Percentiles rank a stretch among this genome's conserved stretches.
These are phyloP conservation scores for Mechanitis mazaeus DNA, from an alignment of 2,888 invertebrate species.

Conservation along the genomic window DNA sequence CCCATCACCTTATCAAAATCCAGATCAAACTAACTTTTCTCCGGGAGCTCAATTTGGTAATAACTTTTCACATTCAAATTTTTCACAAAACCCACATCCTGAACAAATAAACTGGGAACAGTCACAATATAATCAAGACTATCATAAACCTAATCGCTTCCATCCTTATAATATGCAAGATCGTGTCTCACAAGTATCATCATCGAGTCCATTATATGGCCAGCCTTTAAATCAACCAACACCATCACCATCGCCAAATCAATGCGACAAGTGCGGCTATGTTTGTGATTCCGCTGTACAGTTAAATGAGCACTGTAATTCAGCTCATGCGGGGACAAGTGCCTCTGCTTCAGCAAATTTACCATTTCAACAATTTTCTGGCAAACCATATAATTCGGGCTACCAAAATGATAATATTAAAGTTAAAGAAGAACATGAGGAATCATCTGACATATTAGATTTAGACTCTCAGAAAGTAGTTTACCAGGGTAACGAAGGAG, in stretches of 20 bases:
- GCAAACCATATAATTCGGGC: slow-evolving; percentile 65
- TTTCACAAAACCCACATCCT: slow-evolving; percentile 69
- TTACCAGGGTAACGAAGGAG: slow-evolving; percentile 79
- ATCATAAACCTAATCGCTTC: slow-evolving; percentile 64
- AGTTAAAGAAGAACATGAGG: slow-evolving; percentile 81
- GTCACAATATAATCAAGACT: slow-evolving; percentile 66
- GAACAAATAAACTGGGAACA: slow-evolving; percentile 71
- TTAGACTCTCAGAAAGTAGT: slow-evolving; percentile 94
- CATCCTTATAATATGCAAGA: slow-evolving; percentile 76
- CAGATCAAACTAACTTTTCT: slow-evolving; percentile 77
- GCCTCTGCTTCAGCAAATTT: slow-evolving; percentile 60
- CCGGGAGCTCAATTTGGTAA: slow-evolving; percentile 72
- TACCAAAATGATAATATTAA: slow-evolving; percentile 70
- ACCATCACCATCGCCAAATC: slow-evolving; percentile 83
- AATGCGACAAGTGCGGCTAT: slow-evolving; percentile 90
- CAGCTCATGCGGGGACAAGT: slow-evolving; percentile 77
- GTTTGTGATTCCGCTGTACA: slow-evolving; percentile 85
- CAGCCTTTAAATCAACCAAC: slow-evolving; percentile 80
- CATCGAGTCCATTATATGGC: slow-evolving; percentile 75
- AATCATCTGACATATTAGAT: slow-evolving; percentile 88
- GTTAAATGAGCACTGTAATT: slow-evolving; percentile 84
- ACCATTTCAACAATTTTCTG: slow-evolving; percentile 73
- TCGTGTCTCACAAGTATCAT: slow-evolving; percentile 71
- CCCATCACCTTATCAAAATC: slow-evolving; percentile 80
- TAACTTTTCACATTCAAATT: slow-evolving; percentile 69